phyloP scores from a whole-genome alignment of 2,113 vertebrate species.

The Nansenia antarctica region DNA sequence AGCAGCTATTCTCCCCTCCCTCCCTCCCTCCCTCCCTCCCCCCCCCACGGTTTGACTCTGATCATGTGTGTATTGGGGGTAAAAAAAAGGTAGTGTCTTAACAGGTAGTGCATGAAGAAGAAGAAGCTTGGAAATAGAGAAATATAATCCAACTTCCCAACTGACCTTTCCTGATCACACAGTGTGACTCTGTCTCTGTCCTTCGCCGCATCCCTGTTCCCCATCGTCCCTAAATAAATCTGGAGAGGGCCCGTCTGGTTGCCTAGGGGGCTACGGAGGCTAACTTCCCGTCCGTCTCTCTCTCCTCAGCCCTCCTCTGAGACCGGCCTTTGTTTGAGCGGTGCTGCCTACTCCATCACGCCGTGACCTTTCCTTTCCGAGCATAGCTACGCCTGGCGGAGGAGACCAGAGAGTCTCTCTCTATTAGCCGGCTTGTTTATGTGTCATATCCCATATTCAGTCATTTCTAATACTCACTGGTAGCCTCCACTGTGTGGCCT shows the following conservation, averaged over 20 bases:
- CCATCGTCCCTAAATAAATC: slow-evolving; percentile 27
- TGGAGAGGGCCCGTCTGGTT: slow-evolving; percentile 20
- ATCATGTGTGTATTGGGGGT: no score
- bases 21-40: no score
- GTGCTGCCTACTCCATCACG: slow-evolving; percentile 51
- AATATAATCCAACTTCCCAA: no score
- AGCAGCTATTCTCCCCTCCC: no score
- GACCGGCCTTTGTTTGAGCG: slow-evolving; percentile 56
- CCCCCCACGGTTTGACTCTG: no score
- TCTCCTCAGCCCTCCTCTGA: slow-evolving; percentile 27
- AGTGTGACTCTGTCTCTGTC: slow-evolving; percentile 24
- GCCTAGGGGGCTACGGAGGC: slow-evolving; percentile 31
- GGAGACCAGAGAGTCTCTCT: slow-evolving; percentile 24
- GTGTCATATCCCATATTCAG: slow-evolving; percentile 25
- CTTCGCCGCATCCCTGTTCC: slow-evolving; percentile 10
- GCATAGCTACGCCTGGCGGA: slow-evolving; percentile 26
- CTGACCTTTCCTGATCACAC: slow-evolving; percentile 17
- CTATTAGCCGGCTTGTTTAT: slow-evolving; percentile 40
- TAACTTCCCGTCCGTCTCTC: slow-evolving; percentile 52
- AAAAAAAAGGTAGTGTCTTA: no score
- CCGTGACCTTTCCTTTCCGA: slow-evolving; percentile 60
- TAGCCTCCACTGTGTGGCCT: slow-evolving; percentile 6
- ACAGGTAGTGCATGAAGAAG: no score
- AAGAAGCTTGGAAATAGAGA: no score
- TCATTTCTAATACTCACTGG: slow-evolving; percentile 15